phyloP scores from a whole-genome alignment of 2,113 vertebrate genomes.

The Telmatochromis sp. region DNA sequence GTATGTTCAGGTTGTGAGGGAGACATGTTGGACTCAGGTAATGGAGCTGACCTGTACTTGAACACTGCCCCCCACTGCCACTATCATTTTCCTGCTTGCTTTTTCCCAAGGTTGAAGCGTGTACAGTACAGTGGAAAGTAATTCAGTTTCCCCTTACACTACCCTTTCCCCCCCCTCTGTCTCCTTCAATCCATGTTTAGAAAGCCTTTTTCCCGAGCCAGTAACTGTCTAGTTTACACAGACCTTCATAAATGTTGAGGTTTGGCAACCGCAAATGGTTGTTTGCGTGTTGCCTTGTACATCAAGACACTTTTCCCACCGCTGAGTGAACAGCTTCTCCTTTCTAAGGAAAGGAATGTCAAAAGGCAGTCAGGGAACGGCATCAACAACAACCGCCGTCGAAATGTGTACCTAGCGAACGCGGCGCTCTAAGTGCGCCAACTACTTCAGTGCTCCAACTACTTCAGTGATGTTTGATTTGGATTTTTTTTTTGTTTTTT shows the following conservation, averaged over 20 bases:
- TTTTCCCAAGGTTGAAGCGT: slow-evolving; percentile 21
- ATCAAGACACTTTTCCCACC: neutral
- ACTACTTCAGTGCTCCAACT: neutral
- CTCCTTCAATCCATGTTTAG: neutral
- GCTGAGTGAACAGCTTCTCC: neutral
- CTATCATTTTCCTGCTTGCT: slow-evolving; percentile 37
- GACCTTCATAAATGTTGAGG: neutral
- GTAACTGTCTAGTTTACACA: slow-evolving; percentile 1
- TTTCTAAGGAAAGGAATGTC: neutral
- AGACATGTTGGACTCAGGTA: slow-evolving; percentile 58
- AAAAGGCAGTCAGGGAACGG: neutral
- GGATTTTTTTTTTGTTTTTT: neutral
- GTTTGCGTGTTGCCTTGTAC: neutral
- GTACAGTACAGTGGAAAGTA: slow-evolving; percentile 31
- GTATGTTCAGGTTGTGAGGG: slow-evolving; percentile 59
- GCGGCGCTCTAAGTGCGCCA: neutral
- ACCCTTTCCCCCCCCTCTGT: neutral
- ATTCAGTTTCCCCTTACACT: slow-evolving; percentile 14
- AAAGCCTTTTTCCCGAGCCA: neutral
- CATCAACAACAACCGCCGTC: neutral
- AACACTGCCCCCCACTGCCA: slow-evolving; percentile 41
- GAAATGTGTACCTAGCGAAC: neutral
- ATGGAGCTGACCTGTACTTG: slow-evolving; percentile 63
- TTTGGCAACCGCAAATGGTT: neutral
- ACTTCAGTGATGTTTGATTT: neutral